Percentiles rank a stretch among this genome's conserved stretches.
These are phyloP conservation scores for Tadarida brasiliensis DNA, from an alignment of 2,797 vertebrate species.

Conservation along the genomic window DNA sequence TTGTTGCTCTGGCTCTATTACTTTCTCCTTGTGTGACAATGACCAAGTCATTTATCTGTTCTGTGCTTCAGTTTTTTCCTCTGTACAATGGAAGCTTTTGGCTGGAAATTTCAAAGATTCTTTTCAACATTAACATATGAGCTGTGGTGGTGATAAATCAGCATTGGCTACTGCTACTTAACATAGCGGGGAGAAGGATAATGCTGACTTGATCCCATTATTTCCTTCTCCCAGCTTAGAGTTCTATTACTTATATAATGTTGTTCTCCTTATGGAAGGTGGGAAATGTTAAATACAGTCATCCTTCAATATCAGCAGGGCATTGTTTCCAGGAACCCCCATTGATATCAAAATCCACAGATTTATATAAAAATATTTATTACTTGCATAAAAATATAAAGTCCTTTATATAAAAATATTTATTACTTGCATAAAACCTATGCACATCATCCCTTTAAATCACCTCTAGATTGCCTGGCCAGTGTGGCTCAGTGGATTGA, in stretches of 20 bases:
- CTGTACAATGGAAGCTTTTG: neutral
- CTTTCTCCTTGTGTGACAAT: neutral
- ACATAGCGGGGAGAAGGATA: neutral
- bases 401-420: neutral
- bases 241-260: neutral
- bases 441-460: neutral
- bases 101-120: neutral
- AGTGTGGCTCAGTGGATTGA: too few relatives aligned
- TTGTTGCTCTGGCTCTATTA: neutral
- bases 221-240: neutral
- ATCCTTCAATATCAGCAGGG: neutral
- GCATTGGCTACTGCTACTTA: neutral
- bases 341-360: neutral
- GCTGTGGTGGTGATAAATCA: neutral
- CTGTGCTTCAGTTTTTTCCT: neutral
- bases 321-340: neutral
- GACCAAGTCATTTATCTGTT: neutral
- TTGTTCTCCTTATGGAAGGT: neutral
- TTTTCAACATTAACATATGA: neutral
- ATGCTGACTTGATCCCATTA: neutral
- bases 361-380: neutral
- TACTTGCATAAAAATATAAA: neutral
- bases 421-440: neutral
- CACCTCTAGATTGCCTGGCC: neutral
- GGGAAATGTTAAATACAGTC: neutral